Percentiles rank a stretch among this genome's conserved stretches.
Conservation (phyloP, 2,797 vertebrate genomes). For the Pseudochromis fuscus region DNA sequence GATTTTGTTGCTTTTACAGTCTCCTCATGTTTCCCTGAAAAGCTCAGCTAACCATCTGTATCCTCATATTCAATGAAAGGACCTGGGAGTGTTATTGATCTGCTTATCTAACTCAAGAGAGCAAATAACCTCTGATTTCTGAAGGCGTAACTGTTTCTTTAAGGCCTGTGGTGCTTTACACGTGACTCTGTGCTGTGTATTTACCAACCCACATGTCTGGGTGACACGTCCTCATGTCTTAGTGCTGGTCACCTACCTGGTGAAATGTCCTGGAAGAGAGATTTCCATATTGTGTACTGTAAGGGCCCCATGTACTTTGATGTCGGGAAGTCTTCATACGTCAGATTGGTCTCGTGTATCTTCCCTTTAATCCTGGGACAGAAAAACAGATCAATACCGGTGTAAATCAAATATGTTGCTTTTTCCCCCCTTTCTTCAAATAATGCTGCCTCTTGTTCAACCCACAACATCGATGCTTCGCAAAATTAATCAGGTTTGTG, state of each 20-base stretch:
- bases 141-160: neutral
- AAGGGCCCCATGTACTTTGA: conserved; percentile 98
- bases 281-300: conserved; percentile 99
- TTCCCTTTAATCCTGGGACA: conserved; percentile 94
- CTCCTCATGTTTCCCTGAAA: neutral
- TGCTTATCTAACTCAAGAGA: neutral
- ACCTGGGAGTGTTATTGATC: neutral
- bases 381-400: conserved; percentile 66
- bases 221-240: neutral
- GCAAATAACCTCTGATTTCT: neutral
- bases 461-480: neutral
- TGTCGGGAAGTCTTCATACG: conserved; percentile 97
- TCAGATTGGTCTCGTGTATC: conserved; percentile 96
- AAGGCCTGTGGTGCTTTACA: neutral
- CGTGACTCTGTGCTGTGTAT: neutral
- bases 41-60: neutral
- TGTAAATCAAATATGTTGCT: conserved; percentile 42
- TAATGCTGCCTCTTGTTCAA: conserved; percentile 30
- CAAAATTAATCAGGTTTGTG: conserved; percentile 41
- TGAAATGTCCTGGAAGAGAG: conserved; percentile 96
- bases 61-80: conserved; percentile 3
- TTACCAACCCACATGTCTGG: neutral
- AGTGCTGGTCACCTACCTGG: conserved; percentile 86
- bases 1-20: neutral
- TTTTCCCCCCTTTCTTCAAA: conserved; percentile 14